phyloP scores from a whole-genome alignment of 1,140 invertebrate genomes.

The Uloborus diversus region DNA sequence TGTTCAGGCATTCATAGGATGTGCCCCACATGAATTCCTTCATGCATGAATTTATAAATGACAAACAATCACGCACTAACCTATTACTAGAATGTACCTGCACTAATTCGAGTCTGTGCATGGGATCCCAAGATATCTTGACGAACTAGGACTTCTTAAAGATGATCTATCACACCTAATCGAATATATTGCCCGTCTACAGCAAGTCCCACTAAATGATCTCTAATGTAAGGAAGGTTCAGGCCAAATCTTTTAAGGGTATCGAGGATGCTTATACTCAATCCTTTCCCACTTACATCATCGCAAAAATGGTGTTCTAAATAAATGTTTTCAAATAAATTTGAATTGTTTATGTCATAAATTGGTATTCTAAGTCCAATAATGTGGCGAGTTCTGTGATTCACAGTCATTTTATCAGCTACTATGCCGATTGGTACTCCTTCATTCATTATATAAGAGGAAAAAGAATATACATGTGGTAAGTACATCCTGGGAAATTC shows the following conservation, averaged over 20 bases:
- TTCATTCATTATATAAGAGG: slow-evolving; percentile 3
- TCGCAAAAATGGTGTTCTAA: not conserved
- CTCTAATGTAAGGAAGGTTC: not conserved
- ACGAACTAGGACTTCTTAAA: not conserved
- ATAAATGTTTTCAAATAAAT: not conserved
- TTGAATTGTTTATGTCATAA: not conserved
- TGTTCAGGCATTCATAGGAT: not conserved
- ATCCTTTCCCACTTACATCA: slow-evolving; percentile 4
- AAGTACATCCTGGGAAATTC: not conserved
- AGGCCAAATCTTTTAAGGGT: not conserved
- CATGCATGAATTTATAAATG: not conserved
- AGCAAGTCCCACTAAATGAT: slow-evolving; percentile 1
- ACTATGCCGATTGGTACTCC: not conserved
- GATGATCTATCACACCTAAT: not conserved
- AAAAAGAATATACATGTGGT: not conserved
- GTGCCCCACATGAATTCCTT: not conserved
- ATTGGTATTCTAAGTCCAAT: not conserved
- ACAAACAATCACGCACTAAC: not conserved
- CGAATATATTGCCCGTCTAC: slow-evolving; percentile 5
- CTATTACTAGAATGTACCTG: not conserved
- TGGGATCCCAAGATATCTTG: slow-evolving; percentile 3
- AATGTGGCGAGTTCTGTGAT: not conserved
- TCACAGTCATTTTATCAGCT: slow-evolving; percentile 1
- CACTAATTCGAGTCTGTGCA: not conserved
- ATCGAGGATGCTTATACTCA: not conserved